Conservation (phyloP, 2,797 vertebrate genomes). For the Bradypodion pumilum region DNA sequence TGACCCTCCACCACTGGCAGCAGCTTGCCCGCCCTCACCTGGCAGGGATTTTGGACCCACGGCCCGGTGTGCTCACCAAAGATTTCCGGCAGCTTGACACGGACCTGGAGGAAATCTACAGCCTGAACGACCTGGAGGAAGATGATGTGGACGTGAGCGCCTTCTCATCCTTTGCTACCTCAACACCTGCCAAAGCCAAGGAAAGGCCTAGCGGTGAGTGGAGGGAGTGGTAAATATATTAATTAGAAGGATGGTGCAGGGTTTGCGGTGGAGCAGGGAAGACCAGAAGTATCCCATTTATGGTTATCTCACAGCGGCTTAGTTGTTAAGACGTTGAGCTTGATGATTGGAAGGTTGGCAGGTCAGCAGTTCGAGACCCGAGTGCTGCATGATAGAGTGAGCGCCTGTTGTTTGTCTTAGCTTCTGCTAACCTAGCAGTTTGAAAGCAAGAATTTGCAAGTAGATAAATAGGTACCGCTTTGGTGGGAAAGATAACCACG, state of each 20-base stretch:
- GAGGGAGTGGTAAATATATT: not conserved
- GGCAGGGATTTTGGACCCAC: constrained; percentile 82
- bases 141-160: constrained; percentile 80
- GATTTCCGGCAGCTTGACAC: constrained; percentile 87
- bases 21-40: constrained; percentile 87
- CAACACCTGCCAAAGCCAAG: constrained; percentile 51
- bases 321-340: too few relatives aligned
- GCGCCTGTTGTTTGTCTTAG: too few relatives aligned
- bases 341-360: too few relatives aligned
- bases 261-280: not conserved
- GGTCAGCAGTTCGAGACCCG: too few relatives aligned
- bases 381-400: too few relatives aligned
- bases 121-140: constrained; percentile 87
- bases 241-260: too few relatives aligned
- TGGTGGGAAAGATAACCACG: too few relatives aligned
- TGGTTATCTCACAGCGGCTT: too few relatives aligned
- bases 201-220: constrained; percentile 75
- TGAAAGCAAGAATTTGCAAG: too few relatives aligned
- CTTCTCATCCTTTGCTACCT: constrained; percentile 61
- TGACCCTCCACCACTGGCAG: constrained; percentile 89
- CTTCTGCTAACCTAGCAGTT: too few relatives aligned
- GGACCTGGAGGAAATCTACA: constrained; percentile 87
- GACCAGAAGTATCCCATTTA: not conserved
- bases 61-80: constrained; percentile 86
- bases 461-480: too few relatives aligned